phyloP scores from a whole-genome alignment of 2,113 vertebrate species.

The Axis porcinus region DNA sequence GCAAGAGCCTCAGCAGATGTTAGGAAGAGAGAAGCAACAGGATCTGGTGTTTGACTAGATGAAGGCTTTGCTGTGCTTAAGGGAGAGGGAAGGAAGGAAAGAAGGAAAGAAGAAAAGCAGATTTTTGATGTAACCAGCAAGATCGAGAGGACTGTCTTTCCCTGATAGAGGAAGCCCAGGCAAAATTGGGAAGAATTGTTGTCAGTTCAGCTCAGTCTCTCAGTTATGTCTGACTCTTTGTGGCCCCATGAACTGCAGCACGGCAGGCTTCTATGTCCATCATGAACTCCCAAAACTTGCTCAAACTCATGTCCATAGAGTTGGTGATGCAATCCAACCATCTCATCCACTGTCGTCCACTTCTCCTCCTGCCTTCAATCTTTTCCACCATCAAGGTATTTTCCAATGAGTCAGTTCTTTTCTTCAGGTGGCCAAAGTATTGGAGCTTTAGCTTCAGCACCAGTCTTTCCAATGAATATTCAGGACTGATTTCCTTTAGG shows the following conservation, averaged over 20 bases:
- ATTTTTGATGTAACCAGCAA: background rate
- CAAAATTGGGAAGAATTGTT: background rate
- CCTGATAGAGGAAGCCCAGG: background rate
- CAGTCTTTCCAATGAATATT: background rate
- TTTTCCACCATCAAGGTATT: background rate
- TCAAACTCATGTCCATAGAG: background rate
- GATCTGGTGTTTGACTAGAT: background rate
- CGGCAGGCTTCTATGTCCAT: background rate
- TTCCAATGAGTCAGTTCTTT: background rate
- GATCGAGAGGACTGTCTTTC: background rate
- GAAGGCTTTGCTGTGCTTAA: background rate
- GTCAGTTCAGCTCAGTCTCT: background rate
- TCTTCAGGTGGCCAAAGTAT: background rate
- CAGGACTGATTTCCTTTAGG: background rate
- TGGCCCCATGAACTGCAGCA: background rate
- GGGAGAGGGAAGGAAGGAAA: background rate
- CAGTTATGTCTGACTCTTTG: background rate
- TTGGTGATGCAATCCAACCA: background rate
- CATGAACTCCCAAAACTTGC: background rate
- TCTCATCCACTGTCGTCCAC: background rate
- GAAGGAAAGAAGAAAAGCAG: background rate
- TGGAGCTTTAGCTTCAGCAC: background rate
- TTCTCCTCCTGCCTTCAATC: background rate
- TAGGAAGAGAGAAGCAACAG: background rate
- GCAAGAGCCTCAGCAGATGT: background rate